Percentiles rank a stretch among this genome's conserved stretches.
Evolutionary conservation across 2,888 invertebrate species (phyloP).

Genomic region (Cephus rjabovi): DNA sequence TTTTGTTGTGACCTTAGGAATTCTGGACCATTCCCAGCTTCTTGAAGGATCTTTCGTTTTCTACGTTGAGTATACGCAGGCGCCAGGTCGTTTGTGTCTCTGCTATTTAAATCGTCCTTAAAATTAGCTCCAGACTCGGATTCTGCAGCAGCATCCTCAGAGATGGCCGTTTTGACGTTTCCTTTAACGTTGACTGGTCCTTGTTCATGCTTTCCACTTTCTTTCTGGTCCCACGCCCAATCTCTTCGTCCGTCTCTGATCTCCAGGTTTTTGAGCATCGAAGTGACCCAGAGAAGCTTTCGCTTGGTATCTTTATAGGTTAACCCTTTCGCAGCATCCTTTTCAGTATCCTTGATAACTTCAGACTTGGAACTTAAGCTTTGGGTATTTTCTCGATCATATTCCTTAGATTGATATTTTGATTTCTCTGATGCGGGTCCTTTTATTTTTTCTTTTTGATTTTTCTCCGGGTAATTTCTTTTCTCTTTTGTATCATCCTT

Average conservation of each 20-base stretch:
- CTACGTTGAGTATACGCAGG: not conserved
- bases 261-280: not conserved
- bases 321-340: not conserved
- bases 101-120: not conserved
- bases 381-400: not conserved
- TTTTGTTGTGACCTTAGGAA: not conserved
- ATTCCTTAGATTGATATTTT: not conserved
- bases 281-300: conserved; percentile 13
- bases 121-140: not conserved
- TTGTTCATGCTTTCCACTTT: conserved; percentile 4
- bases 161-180: not conserved
- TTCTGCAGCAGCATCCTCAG: not conserved
- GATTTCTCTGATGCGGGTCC: not conserved
- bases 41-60: not conserved
- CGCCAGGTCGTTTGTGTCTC: not conserved
- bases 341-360: not conserved
- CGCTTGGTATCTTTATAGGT: not conserved
- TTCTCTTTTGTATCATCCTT: not conserved
- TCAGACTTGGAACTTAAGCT: not conserved
- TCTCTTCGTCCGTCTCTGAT: conserved; percentile 12
- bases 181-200: conserved; percentile 4
- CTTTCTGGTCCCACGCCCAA: conserved; percentile 12
- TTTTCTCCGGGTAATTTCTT: not conserved
- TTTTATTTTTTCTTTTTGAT: not conserved
- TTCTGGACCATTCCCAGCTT: not conserved